Evolutionary conservation across 2,113 vertebrate genomes (phyloP), one percentile per base, ranked within the genome.

Genomic region (Rousettus leschenaultii): DNA sequence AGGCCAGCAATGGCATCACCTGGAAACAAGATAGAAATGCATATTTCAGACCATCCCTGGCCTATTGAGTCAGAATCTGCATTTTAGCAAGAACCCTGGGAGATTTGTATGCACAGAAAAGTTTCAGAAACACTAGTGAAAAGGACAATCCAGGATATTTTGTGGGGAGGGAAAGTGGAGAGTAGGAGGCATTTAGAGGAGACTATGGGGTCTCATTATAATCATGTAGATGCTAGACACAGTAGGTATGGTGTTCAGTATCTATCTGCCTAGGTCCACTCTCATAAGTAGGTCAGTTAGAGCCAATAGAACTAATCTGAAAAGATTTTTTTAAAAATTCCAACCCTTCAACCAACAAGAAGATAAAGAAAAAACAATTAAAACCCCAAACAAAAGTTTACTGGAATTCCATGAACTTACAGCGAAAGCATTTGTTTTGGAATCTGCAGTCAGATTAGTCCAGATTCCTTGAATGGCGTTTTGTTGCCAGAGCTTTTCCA

Each of bases 391-490:
- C 24, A 48, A 71, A 66, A 61, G 75, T 85, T 95, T 95, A 89
- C 70, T 87, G 85, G 84, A 68, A 88, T 93, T 90, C 77, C 91
- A 78, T 85, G 71, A 95, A 33, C 9, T 70, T 89, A 40, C 43
- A 77, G 86, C 85, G 43, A 87, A 94, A 71, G 82, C 38, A 57
- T 91, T 89, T 93, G 57, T 89, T 78, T 94, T 80, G 73, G 66
- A 74, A 57, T 57, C 61, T 71, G 53, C 53, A 85, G n/a, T 74
- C 70, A 13, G 21, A 74, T 38, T 70, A 51, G 53, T 80, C 40
- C 61, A 48, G 48, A 30, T 61, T 86, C 59, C 71, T 63, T 4
- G 8, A 86, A 51, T 21, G 65, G 83, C 19, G 57, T 73, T 30
- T 63, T 59, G 16, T 84, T 86, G 84, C 75, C 79, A 51, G 55